phyloP scores from a whole-genome alignment of 2,113 vertebrate genomes.

The Paralichthys olivaceus region DNA sequence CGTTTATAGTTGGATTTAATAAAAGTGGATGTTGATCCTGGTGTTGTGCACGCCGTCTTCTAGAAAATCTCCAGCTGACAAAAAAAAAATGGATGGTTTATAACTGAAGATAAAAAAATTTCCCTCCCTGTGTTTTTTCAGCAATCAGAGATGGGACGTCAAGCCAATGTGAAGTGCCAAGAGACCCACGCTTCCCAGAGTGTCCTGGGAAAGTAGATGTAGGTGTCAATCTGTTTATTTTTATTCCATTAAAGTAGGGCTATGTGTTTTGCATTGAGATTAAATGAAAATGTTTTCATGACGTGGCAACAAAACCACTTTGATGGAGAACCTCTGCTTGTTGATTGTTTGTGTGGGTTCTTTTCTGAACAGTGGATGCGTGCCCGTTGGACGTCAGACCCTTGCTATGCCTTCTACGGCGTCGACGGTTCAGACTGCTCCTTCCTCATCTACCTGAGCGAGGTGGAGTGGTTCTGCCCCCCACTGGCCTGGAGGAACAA shows the following conservation, averaged over 20 bases:
- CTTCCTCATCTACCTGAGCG: slow-evolving; percentile 96
- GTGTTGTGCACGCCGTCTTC: not conserved
- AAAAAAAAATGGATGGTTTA: not conserved
- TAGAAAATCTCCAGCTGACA: not conserved
- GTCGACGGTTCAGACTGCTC: slow-evolving; percentile 98
- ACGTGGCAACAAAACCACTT: not conserved
- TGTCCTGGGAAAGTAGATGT: slow-evolving; percentile 97
- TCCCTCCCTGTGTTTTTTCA: slow-evolving; percentile 39
- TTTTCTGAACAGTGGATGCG: slow-evolving; percentile 91
- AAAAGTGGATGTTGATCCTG: not conserved
- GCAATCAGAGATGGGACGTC: slow-evolving; percentile 85
- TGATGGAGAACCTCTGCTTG: not conserved
- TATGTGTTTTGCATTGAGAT: not conserved
- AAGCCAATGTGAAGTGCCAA: slow-evolving; percentile 93
- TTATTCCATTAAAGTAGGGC: not conserved
- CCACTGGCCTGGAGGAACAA: slow-evolving; percentile 90
- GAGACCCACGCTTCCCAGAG: slow-evolving; percentile 92
- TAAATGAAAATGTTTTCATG: not conserved
- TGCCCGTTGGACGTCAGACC: slow-evolving; percentile 96
- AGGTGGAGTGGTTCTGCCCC: slow-evolving; percentile 98
- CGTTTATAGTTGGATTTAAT: not conserved
- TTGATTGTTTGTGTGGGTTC: not conserved
- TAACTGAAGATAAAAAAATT: not conserved
- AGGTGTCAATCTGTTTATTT: slow-evolving; percentile 68
- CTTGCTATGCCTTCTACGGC: slow-evolving; percentile 97